A percentile compares a stretch with the other conserved stretches of the same genome.
Evolutionary conservation across 2,888 invertebrate species (phyloP).

Genomic region (Catocala fraxini): DNA sequence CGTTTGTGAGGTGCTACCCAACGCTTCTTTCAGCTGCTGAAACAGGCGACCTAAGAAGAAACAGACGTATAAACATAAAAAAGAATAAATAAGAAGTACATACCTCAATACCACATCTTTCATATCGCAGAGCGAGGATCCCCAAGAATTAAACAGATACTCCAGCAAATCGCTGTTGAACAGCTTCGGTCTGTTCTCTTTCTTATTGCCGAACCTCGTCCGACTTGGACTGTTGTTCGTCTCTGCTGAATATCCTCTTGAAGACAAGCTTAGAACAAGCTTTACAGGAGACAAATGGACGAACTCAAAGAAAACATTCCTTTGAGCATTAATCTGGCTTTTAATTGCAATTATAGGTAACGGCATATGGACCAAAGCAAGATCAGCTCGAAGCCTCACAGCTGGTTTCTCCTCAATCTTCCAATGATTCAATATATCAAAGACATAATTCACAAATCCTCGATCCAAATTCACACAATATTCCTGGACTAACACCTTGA

Average conservation of each 20-base stretch:
- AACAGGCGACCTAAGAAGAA: too few relatives aligned
- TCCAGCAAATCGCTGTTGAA: conserved; percentile 88
- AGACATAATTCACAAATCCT: conserved; percentile 89
- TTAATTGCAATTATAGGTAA: conserved; percentile 81
- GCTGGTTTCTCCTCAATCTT: conserved; percentile 88
- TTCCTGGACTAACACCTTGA: conserved; percentile 90
- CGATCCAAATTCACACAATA: conserved; percentile 91
- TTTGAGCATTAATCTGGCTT: conserved; percentile 71
- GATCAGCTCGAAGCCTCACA: conserved; percentile 85
- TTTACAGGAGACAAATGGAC: conserved; percentile 88
- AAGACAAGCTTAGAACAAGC: conserved; percentile 88
- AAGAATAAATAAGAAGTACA: conserved; percentile 31
- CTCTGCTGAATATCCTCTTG: conserved; percentile 76
- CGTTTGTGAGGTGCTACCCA: too few relatives aligned
- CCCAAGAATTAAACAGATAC: conserved; percentile 89
- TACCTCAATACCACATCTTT: conserved; percentile 89
- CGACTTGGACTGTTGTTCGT: conserved; percentile 65
- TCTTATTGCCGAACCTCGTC: conserved; percentile 69
- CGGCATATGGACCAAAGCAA: conserved; percentile 88
- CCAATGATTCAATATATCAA: conserved; percentile 89
- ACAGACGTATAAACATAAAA: too few relatives aligned
- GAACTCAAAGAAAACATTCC: conserved; percentile 84
- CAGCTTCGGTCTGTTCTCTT: conserved; percentile 82
- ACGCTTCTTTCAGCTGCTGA: too few relatives aligned
- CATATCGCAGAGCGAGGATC: conserved; percentile 89